phyloP scores from a whole-genome alignment of 2,113 vertebrate species.

The Dunckerocampus dactyliophorus region DNA sequence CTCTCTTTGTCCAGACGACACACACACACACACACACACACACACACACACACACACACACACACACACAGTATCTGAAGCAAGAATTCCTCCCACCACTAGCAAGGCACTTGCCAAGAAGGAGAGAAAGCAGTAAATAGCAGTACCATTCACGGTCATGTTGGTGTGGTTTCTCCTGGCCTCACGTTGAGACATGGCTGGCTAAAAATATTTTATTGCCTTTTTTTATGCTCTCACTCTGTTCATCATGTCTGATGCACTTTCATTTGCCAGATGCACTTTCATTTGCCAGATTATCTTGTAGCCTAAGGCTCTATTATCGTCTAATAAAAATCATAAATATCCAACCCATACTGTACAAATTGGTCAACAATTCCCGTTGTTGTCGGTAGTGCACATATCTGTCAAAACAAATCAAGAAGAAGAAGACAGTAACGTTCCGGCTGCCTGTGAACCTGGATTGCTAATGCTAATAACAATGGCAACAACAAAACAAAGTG shows the following conservation, averaged over 20 bases:
- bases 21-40: constrained; percentile 25
- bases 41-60: constrained; percentile 21
- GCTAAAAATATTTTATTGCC: constrained; percentile 67
- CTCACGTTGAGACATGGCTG: constrained; percentile 45
- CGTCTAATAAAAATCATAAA: too few species aligned
- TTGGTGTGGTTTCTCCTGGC: constrained; percentile 44
- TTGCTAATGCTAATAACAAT: too few species aligned
- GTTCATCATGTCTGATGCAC: constrained; percentile 33
- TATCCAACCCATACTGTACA: too few species aligned
- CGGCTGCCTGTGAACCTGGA: too few species aligned
- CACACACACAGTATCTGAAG: constrained; percentile 34
- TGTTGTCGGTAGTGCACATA: too few species aligned
- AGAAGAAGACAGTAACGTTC: too few species aligned
- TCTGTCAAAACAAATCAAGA: too few species aligned
- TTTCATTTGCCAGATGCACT: too few species aligned
- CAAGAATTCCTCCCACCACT: constrained; percentile 53
- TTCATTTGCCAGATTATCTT: too few species aligned
- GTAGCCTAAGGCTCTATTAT: too few species aligned
- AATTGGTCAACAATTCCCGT: too few species aligned
- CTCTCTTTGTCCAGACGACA: constrained; percentile 54
- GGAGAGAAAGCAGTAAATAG: constrained; percentile 33
- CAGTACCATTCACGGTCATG: constrained; percentile 59
- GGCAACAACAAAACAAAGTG: too few species aligned
- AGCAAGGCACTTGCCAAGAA: constrained; percentile 45
- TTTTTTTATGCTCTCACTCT: constrained; percentile 40